phyloP scores from a whole-genome alignment of 2,113 vertebrate species.

The Cyprinus carpio region DNA sequence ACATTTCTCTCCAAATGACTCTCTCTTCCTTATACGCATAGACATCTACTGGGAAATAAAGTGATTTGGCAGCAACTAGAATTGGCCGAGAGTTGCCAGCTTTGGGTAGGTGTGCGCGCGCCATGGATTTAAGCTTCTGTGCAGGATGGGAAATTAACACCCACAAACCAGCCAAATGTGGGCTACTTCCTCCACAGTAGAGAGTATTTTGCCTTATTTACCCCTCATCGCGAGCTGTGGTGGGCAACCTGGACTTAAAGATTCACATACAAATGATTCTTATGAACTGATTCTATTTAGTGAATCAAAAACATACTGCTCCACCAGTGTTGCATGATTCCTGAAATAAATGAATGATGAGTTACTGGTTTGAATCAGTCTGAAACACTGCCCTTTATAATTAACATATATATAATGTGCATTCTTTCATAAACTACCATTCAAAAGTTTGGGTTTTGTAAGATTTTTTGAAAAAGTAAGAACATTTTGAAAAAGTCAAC shows the following conservation, averaged over 20 bases:
- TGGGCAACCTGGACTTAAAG: not conserved
- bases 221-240: not conserved
- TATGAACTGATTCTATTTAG: not conserved
- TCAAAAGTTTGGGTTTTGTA: not conserved
- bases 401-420: no score
- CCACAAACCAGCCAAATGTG: not conserved
- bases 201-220: not conserved
- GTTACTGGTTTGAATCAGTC: no score
- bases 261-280: not conserved
- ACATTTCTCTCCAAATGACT: not conserved
- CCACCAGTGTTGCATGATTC: no score
- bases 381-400: no score
- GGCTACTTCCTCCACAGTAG: not conserved
- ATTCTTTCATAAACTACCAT: not conserved
- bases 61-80: not conserved
- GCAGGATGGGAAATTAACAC: constrained; percentile 2
- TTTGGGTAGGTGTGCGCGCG: not conserved
- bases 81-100: not conserved
- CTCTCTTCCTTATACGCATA: not conserved
- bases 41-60: not conserved
- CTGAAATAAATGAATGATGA: not conserved
- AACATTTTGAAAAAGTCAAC: not conserved
- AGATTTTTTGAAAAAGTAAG: not conserved
- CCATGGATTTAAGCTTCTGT: not conserved
- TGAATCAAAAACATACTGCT: not conserved